Evolutionary conservation across 1,140 invertebrate genomes (phyloP).

Genomic region (Thalassaphorura encarpata): DNA sequence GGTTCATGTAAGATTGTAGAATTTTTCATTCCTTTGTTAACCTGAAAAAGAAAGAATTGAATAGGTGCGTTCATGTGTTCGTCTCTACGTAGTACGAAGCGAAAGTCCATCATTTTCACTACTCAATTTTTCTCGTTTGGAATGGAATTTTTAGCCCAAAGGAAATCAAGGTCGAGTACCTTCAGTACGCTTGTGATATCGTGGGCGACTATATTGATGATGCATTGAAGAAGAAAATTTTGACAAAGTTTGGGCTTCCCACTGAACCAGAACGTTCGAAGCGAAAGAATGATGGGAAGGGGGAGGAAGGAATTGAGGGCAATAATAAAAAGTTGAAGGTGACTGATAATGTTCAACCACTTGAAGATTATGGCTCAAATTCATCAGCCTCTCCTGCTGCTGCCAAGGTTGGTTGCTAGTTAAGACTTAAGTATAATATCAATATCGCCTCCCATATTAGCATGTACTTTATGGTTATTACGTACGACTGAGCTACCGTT

Average conservation of each 20-base stretch:
- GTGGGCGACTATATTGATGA: constrained; percentile 22
- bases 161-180: constrained; percentile 13
- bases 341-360: constrained; percentile 15
- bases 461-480: not conserved
- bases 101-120: too few species aligned
- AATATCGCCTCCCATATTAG: too few species aligned
- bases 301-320: constrained; percentile 6
- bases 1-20: too few species aligned
- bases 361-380: constrained; percentile 24
- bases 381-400: not conserved
- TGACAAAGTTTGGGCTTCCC: constrained; percentile 19
- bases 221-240: constrained; percentile 19
- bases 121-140: too few species aligned
- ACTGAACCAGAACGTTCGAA: constrained; percentile 10
- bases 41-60: too few species aligned
- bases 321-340: constrained; percentile 22
- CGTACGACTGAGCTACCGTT: constrained; percentile 7
- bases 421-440: too few species aligned
- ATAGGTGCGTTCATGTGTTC: too few species aligned
- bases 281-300: constrained; percentile 14
- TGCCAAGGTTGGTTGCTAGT: constrained; percentile 13
- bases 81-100: too few species aligned
- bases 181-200: constrained; percentile 25
- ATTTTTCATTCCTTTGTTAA: too few species aligned
- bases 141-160: too few species aligned